Conservation (phyloP, 2,113 vertebrate species). For the Petrocephalus zakoni region DNA sequence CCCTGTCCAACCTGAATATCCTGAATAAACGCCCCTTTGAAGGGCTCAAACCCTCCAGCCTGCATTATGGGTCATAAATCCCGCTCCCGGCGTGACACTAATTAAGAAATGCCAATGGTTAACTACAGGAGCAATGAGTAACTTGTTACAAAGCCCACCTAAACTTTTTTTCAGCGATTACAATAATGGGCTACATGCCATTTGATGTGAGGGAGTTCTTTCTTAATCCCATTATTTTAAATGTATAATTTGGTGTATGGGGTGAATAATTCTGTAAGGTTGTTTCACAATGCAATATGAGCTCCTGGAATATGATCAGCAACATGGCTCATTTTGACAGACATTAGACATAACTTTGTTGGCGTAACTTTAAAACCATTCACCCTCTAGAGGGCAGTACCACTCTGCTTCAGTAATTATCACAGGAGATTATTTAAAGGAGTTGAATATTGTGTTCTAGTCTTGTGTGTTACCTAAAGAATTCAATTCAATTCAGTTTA, state of each 20-base stretch:
- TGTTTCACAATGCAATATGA: neutral
- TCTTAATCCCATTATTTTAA: neutral
- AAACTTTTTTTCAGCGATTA: neutral
- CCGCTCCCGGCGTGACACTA: too few relatives aligned
- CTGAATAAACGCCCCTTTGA: too few relatives aligned
- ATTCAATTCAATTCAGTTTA: too few relatives aligned
- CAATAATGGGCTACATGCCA: neutral
- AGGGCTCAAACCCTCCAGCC: too few relatives aligned
- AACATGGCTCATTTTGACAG: neutral
- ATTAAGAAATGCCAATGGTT: neutral
- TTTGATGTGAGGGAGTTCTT: neutral
- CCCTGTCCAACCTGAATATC: too few relatives aligned
- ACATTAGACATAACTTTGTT: neutral
- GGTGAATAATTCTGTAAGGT: neutral
- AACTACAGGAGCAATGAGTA: neutral
- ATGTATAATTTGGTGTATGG: neutral
- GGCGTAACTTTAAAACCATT: neutral
- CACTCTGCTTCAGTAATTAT: neutral
- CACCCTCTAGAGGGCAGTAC: neutral
- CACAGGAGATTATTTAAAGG: neutral
- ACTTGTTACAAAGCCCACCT: neutral
- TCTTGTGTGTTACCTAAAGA: neutral
- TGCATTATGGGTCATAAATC: too few relatives aligned
- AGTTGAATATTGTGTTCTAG: neutral
- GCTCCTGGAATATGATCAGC: neutral